Evolutionary conservation across 2,888 invertebrate species (phyloP), one percentile per base, ranked within the genome.

Genomic region (Eupeodes latifasciatus): DNA sequence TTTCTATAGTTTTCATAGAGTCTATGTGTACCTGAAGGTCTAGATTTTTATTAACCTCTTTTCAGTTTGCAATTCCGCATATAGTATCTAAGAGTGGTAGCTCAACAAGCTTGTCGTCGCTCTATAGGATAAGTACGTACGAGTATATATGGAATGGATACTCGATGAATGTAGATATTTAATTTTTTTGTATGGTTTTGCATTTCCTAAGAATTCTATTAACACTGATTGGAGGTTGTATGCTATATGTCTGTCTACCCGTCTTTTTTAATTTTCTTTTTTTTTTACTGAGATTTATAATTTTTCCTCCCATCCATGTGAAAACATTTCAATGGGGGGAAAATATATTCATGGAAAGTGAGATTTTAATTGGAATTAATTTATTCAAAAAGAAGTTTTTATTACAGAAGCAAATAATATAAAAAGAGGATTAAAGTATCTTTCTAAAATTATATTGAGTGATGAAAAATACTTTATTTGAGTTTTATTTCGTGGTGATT

Each of bases 41-140:
- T 92, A 89, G 91, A 90, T 91, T 92, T 90, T 91, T 91, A 92
- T 92, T 92, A 92, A 92, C 92, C 92, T 90, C 91, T 89, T 91
- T 91, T 89, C 90, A 85, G 77, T 62, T 81, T 49, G 81, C 53
- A 74, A 88, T 78, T 81, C 69, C 81, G 67, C 64, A 71, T 77
- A 6, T 7, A 57, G 27, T 27, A 27, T 27, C 27, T 61, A 55
- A 49, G 49, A 27, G 57, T 36, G 7, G 6, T 19, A 55, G 55
- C 19, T 55, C n/a, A 40, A 40, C 40, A 7, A 19, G 19, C 11
- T 16, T 71, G 27, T 27, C 27, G 27, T 27, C 27, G 27, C 3
- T 27, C 27, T 27, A 27, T 27, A 27, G 27, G 27, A 27, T 27
- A 27, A 27, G 27, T 27, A 27, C 2, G 27, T 27, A 27, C 27